Evolutionary conservation across 2,888 invertebrate genomes (phyloP).

Genomic region (Asteroscopus sphinx): DNA sequence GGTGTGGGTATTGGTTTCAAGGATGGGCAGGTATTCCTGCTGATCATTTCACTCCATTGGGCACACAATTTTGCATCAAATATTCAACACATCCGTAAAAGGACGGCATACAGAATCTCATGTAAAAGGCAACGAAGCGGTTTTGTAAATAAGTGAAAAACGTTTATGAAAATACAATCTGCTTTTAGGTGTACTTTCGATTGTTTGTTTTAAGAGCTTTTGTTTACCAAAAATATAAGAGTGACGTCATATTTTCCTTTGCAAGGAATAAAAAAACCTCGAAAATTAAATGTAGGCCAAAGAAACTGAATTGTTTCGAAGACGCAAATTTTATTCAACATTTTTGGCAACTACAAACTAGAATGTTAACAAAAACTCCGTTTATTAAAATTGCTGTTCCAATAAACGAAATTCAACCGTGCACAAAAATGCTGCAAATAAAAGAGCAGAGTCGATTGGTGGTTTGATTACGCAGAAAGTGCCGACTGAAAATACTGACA

Average conservation of each 20-base stretch:
- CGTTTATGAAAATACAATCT: conserved; percentile 56
- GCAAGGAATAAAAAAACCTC: too few species aligned
- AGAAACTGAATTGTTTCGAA: too few species aligned
- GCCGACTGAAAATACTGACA: conserved; percentile 39
- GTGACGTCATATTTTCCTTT: too few species aligned
- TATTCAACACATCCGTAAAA: conserved; percentile 60
- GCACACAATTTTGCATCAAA: conserved; percentile 58
- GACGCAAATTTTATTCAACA: neutral
- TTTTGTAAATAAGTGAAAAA: conserved; percentile 59
- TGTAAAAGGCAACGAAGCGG: conserved; percentile 53
- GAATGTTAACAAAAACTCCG: conserved; percentile 16
- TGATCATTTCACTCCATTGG: conserved; percentile 41
- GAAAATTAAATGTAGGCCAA: too few species aligned
- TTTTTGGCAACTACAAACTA: neutral
- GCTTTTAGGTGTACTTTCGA: conserved; percentile 31
- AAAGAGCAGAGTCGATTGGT: conserved; percentile 51
- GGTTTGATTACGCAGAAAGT: conserved; percentile 53
- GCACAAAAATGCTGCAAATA: conserved; percentile 34
- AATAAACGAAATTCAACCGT: conserved; percentile 32
- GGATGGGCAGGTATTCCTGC: conserved; percentile 25
- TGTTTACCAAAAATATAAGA: too few species aligned
- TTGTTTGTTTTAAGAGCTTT: too few species aligned
- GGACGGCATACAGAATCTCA: conserved; percentile 48
- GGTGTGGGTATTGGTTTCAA: conserved; percentile 22
- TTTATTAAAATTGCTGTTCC: conserved; percentile 39